Base-by-base conservation (phyloP, 2,113 vertebrate genomes). In the Turnix velox region DNA sequence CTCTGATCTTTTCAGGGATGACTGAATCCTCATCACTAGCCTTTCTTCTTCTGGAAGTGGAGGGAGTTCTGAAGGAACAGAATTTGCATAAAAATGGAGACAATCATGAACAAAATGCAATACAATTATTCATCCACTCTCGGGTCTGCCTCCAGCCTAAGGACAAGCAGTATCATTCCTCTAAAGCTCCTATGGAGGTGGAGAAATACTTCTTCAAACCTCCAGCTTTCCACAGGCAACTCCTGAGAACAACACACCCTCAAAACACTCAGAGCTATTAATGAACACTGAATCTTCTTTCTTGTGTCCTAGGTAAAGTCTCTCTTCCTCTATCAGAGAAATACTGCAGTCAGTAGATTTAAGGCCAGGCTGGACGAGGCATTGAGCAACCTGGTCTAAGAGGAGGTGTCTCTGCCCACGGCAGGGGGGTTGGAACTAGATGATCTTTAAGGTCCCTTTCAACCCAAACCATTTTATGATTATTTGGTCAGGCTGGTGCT, bases 1-100 rank as follows among this genome's bases (percentile, higher is more conserved):
- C 96, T 19, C 97, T 96, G 59, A 94, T 94, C 87, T 95, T 98
- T 69, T 96, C 97, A 48, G 92, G 91, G 91, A 93, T 61, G 19
- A 81, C 82, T 4, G 84, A 25, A 6, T 94, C 97, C 58, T 96
- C 92, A 6, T 97, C 93, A 49, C 90, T 95, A 39, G 88, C 76
- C 28, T 97, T 98, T 80, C 72, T 96, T 90, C 97, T 98, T 88
- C 57, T 95, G 75, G 94, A 84, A 46, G 96, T 93, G 2, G 94
- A 92, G 6, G 97, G 97, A 90, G 97, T 96, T 93, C 98, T 98
- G 85, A 77, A 62, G 68, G 33, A 94, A 92, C 3, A 85, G 52
- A 84, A 69, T 83, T 45, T 30, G 31, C 3, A 8, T 93, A 39
- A 95, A 88, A 77, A 88, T 0, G 0, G 5, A 10, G 27, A 67